Percentiles rank a stretch among this genome's conserved stretches.
phyloP scores from a whole-genome alignment of 2,888 invertebrate species.

The Trachelus tabidus region DNA sequence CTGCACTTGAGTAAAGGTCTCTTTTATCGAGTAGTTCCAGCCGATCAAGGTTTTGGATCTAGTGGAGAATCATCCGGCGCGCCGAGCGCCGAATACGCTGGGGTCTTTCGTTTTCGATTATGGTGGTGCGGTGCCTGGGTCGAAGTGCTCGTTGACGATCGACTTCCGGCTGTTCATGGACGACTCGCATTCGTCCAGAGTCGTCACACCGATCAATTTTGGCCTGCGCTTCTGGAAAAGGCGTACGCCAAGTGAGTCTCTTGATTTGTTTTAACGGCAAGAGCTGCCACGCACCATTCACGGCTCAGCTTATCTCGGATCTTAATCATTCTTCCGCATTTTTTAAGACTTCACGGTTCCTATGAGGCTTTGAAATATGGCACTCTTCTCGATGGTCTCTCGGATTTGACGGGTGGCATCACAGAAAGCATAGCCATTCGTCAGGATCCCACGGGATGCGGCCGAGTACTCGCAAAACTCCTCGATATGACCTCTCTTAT shows the following conservation, averaged over 20 bases:
- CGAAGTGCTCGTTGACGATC: constrained; percentile 89
- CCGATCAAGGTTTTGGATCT: constrained; percentile 80
- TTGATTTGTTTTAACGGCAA: neutral
- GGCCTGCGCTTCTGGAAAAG: constrained; percentile 91
- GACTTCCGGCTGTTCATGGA: constrained; percentile 88
- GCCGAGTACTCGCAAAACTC: constrained; percentile 75
- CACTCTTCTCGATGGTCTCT: constrained; percentile 86
- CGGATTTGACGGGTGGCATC: constrained; percentile 90
- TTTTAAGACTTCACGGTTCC: constrained; percentile 85
- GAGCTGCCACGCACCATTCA: neutral
- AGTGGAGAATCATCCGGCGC: constrained; percentile 66
- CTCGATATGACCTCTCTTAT: constrained; percentile 87
- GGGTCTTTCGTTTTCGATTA: constrained; percentile 87
- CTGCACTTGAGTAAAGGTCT: constrained; percentile 87
- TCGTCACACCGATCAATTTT: constrained; percentile 83
- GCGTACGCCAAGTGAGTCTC: constrained; percentile 88
- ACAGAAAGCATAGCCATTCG: constrained; percentile 83
- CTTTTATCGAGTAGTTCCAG: constrained; percentile 91
- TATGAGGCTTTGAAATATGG: constrained; percentile 94
- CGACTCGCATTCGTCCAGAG: constrained; percentile 88
- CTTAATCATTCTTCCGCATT: constrained; percentile 14
- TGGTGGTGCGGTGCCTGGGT: constrained; percentile 97
- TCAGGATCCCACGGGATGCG: constrained; percentile 77
- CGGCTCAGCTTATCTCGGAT: neutral
- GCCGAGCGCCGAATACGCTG: constrained; percentile 71